These are phyloP conservation scores for Chouioia cunea DNA, from an alignment of 2,888 invertebrate species.

Conservation along the genomic window DNA sequence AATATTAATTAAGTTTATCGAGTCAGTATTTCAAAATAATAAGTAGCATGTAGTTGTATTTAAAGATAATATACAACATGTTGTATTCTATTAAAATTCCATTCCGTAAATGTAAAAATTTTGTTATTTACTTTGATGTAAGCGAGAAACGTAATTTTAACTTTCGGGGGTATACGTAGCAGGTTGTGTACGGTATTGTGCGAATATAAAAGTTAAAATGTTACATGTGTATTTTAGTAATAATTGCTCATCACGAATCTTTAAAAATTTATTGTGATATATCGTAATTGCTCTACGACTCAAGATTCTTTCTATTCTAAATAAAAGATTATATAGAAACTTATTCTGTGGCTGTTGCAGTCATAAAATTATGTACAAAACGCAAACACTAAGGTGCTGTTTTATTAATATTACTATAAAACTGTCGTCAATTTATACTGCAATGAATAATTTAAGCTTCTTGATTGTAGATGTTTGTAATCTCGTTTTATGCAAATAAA, in stretches of 20 bases:
- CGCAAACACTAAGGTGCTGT: conserved; percentile 11
- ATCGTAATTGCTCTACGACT: background rate
- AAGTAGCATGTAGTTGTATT: background rate
- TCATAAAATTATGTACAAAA: conserved; percentile 13
- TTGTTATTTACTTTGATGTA: too few relatives aligned
- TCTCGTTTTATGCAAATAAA: conserved; percentile 36
- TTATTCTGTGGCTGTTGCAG: conserved; percentile 14
- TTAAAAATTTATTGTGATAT: conserved; percentile 4
- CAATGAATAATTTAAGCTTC: conserved; percentile 24
- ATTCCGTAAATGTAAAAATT: too few relatives aligned
- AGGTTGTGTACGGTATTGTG: background rate
- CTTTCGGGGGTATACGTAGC: too few relatives aligned
- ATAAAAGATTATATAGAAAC: background rate
- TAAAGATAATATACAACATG: background rate
- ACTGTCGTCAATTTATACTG: conserved; percentile 32
- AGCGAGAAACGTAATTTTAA: too few relatives aligned
- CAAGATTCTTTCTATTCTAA: background rate
- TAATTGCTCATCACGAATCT: background rate
- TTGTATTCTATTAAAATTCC: conserved; percentile 22
- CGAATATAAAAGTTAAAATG: background rate
- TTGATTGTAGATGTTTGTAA: conserved; percentile 25
- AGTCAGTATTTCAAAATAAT: conserved; percentile 18
- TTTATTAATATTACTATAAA: conserved; percentile 12
- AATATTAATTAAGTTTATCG: background rate
- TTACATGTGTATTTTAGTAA: conserved; percentile 10